These are phyloP conservation scores for Pardalotus punctatus DNA, from an alignment of 2,113 vertebrate species.

Conservation along the genomic window DNA sequence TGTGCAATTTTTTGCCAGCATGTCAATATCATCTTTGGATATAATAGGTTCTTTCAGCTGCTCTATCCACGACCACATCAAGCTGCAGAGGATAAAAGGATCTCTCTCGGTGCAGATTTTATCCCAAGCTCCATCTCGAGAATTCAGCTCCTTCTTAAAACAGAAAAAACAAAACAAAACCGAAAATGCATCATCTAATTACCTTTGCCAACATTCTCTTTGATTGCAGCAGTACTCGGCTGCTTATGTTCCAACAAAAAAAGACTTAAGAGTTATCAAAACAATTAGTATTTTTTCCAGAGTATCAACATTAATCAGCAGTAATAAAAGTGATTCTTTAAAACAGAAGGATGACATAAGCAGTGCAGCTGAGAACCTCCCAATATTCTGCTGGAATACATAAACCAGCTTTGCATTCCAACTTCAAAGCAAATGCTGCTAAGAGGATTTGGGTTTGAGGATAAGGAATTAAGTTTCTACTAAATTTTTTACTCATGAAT, in stretches of 20 bases:
- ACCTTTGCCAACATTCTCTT: neutral
- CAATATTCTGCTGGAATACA: neutral
- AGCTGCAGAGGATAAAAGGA: slow-evolving; percentile 84
- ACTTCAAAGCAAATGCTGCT: neutral
- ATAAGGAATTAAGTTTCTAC: neutral
- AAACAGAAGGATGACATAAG: neutral
- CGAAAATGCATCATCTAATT: neutral
- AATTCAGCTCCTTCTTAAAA: slow-evolving; percentile 90
- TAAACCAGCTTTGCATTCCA: neutral
- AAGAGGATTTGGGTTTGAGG: neutral
- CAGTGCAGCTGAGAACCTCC: neutral
- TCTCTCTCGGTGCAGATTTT: slow-evolving; percentile 85
- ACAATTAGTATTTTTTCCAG: neutral
- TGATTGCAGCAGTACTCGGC: neutral
- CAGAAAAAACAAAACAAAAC: neutral
- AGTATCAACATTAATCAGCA: neutral
- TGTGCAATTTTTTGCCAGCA: slow-evolving; percentile 70
- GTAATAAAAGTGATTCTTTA: neutral
- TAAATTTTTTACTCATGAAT: neutral
- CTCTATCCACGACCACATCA: slow-evolving; percentile 98
- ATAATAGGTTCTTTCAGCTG: slow-evolving; percentile 92
- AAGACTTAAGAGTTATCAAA: neutral
- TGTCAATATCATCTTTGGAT: slow-evolving; percentile 79
- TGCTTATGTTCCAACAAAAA: neutral
- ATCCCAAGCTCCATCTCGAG: slow-evolving; percentile 91